Percentiles rank a stretch among this genome's conserved stretches.
phyloP scores from a whole-genome alignment of 2,888 invertebrate species.

The Polymixis flavicincta region DNA sequence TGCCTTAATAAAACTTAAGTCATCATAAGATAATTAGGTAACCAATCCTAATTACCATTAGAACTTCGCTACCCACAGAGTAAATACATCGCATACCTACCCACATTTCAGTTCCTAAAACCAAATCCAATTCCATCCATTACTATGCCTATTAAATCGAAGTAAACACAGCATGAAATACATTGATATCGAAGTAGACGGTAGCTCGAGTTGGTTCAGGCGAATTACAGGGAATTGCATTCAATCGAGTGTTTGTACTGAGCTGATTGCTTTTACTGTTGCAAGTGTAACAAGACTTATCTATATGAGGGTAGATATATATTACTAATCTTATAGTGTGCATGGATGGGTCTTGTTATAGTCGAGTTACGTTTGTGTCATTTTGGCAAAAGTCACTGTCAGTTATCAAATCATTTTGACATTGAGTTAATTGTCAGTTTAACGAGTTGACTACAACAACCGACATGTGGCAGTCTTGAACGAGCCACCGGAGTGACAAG shows the following conservation, averaged over 20 bases:
- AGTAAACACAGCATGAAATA: conserved; percentile 57
- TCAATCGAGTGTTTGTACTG: conserved; percentile 58
- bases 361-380: too few relatives aligned
- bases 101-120: conserved; percentile 24
- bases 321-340: too few relatives aligned
- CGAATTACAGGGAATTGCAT: conserved; percentile 66
- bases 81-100: not conserved
- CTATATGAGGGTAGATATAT: too few relatives aligned
- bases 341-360: too few relatives aligned
- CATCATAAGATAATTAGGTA: not conserved
- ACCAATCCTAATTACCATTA: not conserved
- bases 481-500: too few relatives aligned
- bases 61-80: not conserved
- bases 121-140: conserved; percentile 28
- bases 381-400: too few relatives aligned
- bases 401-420: too few relatives aligned
- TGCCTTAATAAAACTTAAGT: not conserved
- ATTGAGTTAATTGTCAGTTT: too few relatives aligned
- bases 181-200: conserved; percentile 54
- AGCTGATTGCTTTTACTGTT: conserved; percentile 62
- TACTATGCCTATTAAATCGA: conserved; percentile 28
- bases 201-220: conserved; percentile 50
- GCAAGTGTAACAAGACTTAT: too few relatives aligned
- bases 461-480: too few relatives aligned
- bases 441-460: too few relatives aligned